Conservation (phyloP, 2,888 invertebrate genomes). For the Sceliomorpha sp. region DNA sequence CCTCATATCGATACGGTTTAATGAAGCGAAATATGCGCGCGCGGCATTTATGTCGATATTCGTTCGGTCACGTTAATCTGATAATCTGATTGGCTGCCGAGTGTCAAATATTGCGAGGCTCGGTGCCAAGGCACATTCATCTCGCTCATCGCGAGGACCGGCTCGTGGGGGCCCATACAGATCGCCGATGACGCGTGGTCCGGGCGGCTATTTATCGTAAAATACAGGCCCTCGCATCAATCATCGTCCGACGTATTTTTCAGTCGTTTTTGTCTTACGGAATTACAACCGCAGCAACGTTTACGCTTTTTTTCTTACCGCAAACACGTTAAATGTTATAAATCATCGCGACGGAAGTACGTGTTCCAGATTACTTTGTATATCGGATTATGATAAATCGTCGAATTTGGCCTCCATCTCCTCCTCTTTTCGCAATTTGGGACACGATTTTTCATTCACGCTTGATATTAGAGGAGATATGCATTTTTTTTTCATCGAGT, state of each 20-base stretch:
- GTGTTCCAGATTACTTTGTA: constrained; percentile 7
- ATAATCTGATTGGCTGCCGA: constrained; percentile 75
- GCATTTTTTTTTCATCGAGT: too few species aligned
- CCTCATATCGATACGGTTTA: constrained; percentile 38
- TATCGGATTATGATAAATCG: background rate
- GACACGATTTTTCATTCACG: too few species aligned
- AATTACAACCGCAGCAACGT: constrained; percentile 12
- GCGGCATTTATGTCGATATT: constrained; percentile 44
- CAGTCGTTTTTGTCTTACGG: constrained; percentile 52
- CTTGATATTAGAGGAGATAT: too few species aligned
- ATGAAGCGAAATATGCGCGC: constrained; percentile 40
- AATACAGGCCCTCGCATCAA: constrained; percentile 46
- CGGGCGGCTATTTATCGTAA: constrained; percentile 49
- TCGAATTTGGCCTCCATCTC: too few species aligned
- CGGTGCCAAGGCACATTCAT: constrained; percentile 63
- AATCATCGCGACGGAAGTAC: constrained; percentile 21
- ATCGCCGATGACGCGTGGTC: constrained; percentile 49
- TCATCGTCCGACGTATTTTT: constrained; percentile 32
- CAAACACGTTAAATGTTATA: constrained; percentile 25
- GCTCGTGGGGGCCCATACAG: constrained; percentile 8
- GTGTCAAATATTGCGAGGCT: constrained; percentile 75
- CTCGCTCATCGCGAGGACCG: constrained; percentile 19
- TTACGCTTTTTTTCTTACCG: constrained; percentile 12
- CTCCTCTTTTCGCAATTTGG: background rate
- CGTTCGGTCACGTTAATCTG: constrained; percentile 66